Evolutionary conservation across 2,888 invertebrate genomes (phyloP).

Genomic region (Ochropleura plecta): DNA sequence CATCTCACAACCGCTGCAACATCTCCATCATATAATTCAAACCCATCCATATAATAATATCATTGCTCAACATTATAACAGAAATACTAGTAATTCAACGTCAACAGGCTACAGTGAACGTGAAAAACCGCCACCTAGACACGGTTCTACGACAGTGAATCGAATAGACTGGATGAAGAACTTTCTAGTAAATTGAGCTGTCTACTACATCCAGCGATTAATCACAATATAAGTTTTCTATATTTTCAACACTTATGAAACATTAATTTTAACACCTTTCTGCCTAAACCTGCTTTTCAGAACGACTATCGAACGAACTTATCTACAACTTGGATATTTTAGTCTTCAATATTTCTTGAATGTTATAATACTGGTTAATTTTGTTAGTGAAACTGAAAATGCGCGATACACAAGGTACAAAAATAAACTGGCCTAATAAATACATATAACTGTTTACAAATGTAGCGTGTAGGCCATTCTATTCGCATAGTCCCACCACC

Average conservation of each 20-base stretch:
- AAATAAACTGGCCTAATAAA: constrained; percentile 72
- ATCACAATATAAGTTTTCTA: constrained; percentile 62
- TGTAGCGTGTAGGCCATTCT: constrained; percentile 74
- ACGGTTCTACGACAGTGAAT: constrained; percentile 44
- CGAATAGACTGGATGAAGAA: constrained; percentile 53
- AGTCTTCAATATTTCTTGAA: constrained; percentile 53
- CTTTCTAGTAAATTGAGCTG: constrained; percentile 76
- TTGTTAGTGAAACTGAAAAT: constrained; percentile 72
- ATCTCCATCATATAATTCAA: constrained; percentile 84
- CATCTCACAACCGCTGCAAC: constrained; percentile 91
- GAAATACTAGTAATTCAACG: constrained; percentile 72
- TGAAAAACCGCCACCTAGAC: constrained; percentile 35
- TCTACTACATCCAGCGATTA: constrained; percentile 55
- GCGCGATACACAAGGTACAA: constrained; percentile 72
- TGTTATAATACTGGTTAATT: constrained; percentile 79
- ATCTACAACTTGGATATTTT: constrained; percentile 38
- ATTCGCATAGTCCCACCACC: constrained; percentile 68
- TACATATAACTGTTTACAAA: constrained; percentile 58
- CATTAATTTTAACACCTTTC: constrained; percentile 46
- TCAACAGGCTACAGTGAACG: constrained; percentile 69
- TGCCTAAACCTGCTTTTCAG: constrained; percentile 20
- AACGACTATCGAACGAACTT: constrained; percentile 26
- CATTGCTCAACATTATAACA: constrained; percentile 82
- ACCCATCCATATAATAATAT: constrained; percentile 84
- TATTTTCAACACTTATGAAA: constrained; percentile 61